Conservation (phyloP, 2,888 invertebrate genomes). For the Muschampia plurimacula region DNA sequence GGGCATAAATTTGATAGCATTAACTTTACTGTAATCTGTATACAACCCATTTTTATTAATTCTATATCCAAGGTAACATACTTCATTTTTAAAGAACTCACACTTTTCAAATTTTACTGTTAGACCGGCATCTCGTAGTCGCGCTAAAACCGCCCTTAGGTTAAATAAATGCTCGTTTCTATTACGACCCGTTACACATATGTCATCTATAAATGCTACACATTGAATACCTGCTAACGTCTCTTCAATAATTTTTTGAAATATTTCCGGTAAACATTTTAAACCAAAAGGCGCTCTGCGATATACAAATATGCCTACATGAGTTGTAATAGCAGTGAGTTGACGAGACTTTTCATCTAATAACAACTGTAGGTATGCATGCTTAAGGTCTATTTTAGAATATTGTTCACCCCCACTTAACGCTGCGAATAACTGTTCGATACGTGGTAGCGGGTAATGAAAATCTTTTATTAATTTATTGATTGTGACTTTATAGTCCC, state of each 20-base stretch:
- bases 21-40: slow-evolving; percentile 31
- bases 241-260: slow-evolving; percentile 51
- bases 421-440: neutral
- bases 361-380: slow-evolving; percentile 1
- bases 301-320: slow-evolving; percentile 47
- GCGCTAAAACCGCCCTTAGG: neutral
- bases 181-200: slow-evolving; percentile 40
- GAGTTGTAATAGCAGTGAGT: slow-evolving; percentile 47
- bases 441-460: neutral
- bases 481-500: slow-evolving; percentile 49
- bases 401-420: neutral
- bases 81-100: slow-evolving; percentile 18
- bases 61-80: neutral
- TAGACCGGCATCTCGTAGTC: slow-evolving; percentile 19
- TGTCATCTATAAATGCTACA: slow-evolving; percentile 48
- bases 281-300: slow-evolving; percentile 43
- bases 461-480: slow-evolving; percentile 44
- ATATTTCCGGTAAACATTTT: slow-evolving; percentile 49
- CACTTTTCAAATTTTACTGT: slow-evolving; percentile 29
- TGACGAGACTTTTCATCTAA: slow-evolving; percentile 41
- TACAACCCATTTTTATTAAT: slow-evolving; percentile 38
- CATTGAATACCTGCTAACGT: slow-evolving; percentile 31
- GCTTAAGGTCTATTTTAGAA: neutral
- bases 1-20: slow-evolving; percentile 34
- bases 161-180: neutral